Evolutionary conservation across 2,888 invertebrate species (phyloP).

Genomic region (Thalpophila matura): DNA sequence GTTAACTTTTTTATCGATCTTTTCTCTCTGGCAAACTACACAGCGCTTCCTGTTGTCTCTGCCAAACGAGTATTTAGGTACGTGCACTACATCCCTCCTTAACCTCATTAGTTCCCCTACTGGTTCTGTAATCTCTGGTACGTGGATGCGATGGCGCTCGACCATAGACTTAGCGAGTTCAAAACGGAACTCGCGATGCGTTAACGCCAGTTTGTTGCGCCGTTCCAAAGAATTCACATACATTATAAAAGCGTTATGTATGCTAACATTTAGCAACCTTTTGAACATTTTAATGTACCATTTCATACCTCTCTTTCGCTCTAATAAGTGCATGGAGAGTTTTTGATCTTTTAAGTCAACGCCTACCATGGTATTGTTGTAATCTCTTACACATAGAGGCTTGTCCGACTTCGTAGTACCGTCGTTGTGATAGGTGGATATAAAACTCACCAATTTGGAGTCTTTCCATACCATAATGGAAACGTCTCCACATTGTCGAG

Average conservation of each 20-base stretch:
- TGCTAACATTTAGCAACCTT: slow-evolving; percentile 50
- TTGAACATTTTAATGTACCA: slow-evolving; percentile 58
- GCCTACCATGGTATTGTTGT: slow-evolving; percentile 51
- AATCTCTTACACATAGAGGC: slow-evolving; percentile 35
- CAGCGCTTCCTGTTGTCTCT: slow-evolving; percentile 26
- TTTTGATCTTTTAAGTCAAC: slow-evolving; percentile 62
- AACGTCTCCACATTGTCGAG: slow-evolving; percentile 46
- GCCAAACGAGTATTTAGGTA: slow-evolving; percentile 15
- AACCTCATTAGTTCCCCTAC: slow-evolving; percentile 19
- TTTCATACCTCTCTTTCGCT: slow-evolving; percentile 53
- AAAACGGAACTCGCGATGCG: slow-evolving; percentile 37
- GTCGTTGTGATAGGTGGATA: slow-evolving; percentile 30
- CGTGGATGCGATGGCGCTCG: slow-evolving; percentile 1
- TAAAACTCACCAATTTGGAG: slow-evolving; percentile 29
- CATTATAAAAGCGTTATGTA: slow-evolving; percentile 46
- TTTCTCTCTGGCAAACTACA: slow-evolving; percentile 7
- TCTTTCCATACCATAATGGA: slow-evolving; percentile 34
- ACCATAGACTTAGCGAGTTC: slow-evolving; percentile 29
- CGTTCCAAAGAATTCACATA: slow-evolving; percentile 21
- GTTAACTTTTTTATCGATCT: slow-evolving; percentile 10
- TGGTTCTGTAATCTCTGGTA: neutral
- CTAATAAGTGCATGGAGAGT: slow-evolving; percentile 56
- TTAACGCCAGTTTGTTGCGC: slow-evolving; percentile 1
- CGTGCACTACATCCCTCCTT: slow-evolving; percentile 33
- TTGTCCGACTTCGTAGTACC: slow-evolving; percentile 25